Conservation (phyloP, 2,888 invertebrate genomes). For the Perizoma flavofasciatum region DNA sequence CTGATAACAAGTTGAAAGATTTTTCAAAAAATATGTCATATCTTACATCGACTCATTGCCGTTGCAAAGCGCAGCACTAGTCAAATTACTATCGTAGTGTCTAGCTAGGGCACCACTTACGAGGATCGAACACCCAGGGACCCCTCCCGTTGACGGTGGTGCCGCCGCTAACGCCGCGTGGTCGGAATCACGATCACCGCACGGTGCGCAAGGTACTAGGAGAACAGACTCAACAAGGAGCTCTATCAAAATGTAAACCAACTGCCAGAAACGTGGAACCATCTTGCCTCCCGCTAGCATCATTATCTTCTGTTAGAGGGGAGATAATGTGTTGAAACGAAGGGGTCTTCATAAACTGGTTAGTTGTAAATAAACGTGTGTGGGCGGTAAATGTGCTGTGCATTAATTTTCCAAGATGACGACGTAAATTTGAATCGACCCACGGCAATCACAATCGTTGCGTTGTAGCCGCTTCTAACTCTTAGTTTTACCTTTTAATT, state of each 20-base stretch:
- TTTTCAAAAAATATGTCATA: too few relatives aligned
- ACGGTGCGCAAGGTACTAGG: constrained; percentile 77
- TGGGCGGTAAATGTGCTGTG: constrained; percentile 31
- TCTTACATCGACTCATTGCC: too few relatives aligned
- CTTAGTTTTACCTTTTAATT: neutral
- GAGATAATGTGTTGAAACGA: neutral
- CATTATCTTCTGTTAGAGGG: neutral
- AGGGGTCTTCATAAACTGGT: constrained; percentile 43
- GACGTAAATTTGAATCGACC: constrained; percentile 26
- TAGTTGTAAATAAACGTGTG: constrained; percentile 45
- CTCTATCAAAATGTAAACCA: constrained; percentile 15
- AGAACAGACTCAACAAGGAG: constrained; percentile 47
- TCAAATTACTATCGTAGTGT: too few relatives aligned
- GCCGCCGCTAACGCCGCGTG: constrained; percentile 38
- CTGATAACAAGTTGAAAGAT: too few relatives aligned
- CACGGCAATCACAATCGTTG: constrained; percentile 12
- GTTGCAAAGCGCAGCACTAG: too few relatives aligned
- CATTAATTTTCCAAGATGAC: constrained; percentile 34
- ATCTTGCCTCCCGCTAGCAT: constrained; percentile 33
- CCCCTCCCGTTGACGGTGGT: constrained; percentile 30
- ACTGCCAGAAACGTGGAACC: constrained; percentile 35
- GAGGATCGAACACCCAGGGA: too few relatives aligned
- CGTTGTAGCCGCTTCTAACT: constrained; percentile 12
- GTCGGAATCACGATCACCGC: constrained; percentile 55
- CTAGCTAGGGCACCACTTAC: too few relatives aligned